Evolutionary conservation across 2,113 vertebrate genomes (phyloP).

Genomic region (Poeciliopsis occidentalis): DNA sequence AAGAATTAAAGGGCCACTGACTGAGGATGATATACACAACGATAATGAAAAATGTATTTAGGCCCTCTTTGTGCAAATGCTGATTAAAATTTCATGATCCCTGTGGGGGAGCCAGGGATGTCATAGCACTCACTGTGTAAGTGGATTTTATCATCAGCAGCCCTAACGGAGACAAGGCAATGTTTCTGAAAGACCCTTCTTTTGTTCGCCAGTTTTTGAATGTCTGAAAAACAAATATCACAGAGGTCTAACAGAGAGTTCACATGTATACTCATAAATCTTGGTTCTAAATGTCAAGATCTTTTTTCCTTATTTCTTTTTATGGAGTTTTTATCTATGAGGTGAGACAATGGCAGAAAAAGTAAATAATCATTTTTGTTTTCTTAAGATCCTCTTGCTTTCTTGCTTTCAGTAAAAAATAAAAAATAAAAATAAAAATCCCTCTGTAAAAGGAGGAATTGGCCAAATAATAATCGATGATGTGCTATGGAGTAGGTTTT

Average conservation of each 20-base stretch:
- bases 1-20: conserved; percentile 33
- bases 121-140: conserved; percentile 36
- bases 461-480: not conserved
- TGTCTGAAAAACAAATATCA: conserved; percentile 5
- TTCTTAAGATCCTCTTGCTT: not conserved
- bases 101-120: conserved; percentile 28
- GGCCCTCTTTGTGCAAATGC: conserved; percentile 46
- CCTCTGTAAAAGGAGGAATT: not conserved
- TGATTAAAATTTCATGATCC: conserved; percentile 64
- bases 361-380: not conserved
- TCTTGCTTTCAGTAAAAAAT: not conserved
- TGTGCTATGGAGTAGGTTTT: not conserved
- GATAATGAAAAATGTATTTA: conserved; percentile 61
- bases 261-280: not conserved
- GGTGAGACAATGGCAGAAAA: not conserved
- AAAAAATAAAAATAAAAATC: not conserved
- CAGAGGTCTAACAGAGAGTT: not conserved
- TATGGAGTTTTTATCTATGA: not conserved
- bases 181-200: conserved; percentile 11
- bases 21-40: conserved; percentile 51
- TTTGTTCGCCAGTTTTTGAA: conserved; percentile 14
- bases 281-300: not conserved
- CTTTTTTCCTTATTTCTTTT: not conserved
- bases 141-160: conserved; percentile 42
- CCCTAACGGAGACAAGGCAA: conserved; percentile 10